Evolutionary conservation across 1,140 invertebrate species (phyloP), one percentile per base, ranked within the genome.

Genomic region (Drosophila rhopaloa): DNA sequence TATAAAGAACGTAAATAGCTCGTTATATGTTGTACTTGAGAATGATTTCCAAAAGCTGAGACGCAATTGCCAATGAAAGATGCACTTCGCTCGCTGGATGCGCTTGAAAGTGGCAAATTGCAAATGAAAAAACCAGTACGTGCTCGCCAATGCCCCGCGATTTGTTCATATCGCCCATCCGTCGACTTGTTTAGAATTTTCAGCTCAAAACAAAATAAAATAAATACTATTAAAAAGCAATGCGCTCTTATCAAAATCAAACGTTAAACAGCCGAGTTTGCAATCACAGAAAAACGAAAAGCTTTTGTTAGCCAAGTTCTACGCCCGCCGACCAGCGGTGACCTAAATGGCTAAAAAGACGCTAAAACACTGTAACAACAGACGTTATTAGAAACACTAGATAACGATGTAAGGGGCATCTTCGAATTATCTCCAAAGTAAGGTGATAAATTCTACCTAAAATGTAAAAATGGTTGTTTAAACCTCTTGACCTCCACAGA

Each of bases 231-330:
- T 24, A 24, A 27, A 38, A 11, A 56, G 16, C 35, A 24, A 40
- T 24, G 41, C 1, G 43, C 54, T 65, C 58, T 67, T 84, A 72
- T 73, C 70, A 71, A 35, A 48, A 70, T 63, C 60, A 61, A 38
- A 35, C 51, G 43, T 58, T 13, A 44, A 48, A 24, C 75, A 85
- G 51, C 47, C 66, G 59, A 81, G 81, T 85, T 77, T 50, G 63
- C 67, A 81, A 70, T 70, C 63, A 81, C 66, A 72, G 56, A 6
- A 46, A 73, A 51, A 50, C 46, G 50, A 46, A 80, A 79, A 79
- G 78, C 59, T 78, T 51, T 75, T 38, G 1, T 16, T 68, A 68
- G 65, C 47, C 65, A 7, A 37, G 60, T 66, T 66, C 29, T 44
- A 8, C 61, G 60, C 60, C 65, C 59, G 46, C 37, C 35, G 59